phyloP scores from a whole-genome alignment of 2,113 vertebrate genomes.

The Pseudorhombus dupliciocellatus region DNA sequence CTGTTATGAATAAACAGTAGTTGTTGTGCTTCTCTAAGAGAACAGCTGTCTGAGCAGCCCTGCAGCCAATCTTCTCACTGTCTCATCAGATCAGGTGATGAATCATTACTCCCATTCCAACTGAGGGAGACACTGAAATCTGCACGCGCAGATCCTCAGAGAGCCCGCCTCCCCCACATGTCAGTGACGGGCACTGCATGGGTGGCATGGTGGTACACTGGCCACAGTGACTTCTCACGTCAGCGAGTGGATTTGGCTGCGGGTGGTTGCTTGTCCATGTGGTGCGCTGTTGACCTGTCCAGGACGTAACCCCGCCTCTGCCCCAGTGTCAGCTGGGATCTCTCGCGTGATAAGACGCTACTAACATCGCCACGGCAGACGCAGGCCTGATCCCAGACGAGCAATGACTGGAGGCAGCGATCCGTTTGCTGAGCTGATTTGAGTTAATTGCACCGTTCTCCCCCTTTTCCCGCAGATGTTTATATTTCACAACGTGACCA shows the following conservation, averaged over 20 bases:
- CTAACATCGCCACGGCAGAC: background rate
- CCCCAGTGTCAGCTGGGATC: no score
- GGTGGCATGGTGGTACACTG: no score
- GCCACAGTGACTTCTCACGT: no score
- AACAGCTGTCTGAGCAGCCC: background rate
- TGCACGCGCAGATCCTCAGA: background rate
- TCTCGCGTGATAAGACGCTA: no score
- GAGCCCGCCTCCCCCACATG: background rate
- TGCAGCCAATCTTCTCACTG: background rate
- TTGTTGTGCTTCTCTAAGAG: background rate
- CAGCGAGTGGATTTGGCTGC: no score
- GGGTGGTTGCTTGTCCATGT: no score
- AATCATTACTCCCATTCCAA: background rate
- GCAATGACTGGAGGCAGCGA: background rate
- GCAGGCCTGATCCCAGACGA: background rate
- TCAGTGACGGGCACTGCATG: no score
- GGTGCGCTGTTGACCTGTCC: no score
- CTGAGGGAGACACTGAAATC: no score
- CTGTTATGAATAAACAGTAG: background rate
- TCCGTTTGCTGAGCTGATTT: no score
- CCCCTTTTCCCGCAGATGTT: slow-evolving; percentile 74
- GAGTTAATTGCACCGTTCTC: background rate
- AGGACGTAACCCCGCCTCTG: no score
- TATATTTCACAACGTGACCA: slow-evolving; percentile 84
- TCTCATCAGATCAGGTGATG: background rate